Evolutionary conservation across 2,888 invertebrate genomes (phyloP), one percentile per base, ranked within the genome.

Genomic region (Tuta absoluta): DNA sequence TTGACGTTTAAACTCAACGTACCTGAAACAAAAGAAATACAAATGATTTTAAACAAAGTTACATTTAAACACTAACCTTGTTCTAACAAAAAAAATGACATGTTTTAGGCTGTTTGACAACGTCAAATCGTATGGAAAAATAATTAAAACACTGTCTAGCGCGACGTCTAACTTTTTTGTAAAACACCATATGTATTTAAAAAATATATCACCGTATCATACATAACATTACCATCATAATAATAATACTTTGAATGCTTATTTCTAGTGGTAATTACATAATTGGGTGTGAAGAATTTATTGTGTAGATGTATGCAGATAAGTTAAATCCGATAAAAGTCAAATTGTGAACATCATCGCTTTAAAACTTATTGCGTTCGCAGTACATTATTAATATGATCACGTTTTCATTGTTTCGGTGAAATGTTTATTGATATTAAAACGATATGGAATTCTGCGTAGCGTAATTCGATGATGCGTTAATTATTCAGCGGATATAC

Each of bases 341-440:
- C 8, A 45, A 45, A 45, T 41, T 45, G 45, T 45, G n/a, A 45
- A 45, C 45, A n/a, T 45, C 45, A 45, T 45, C 45, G 17, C 45
- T 45, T 45, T n/a, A 45, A 45, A 45, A 45, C 14, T 14, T 41
- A 45, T 17, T 45, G 45, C n/a, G n/a, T 45, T 45, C n/a, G 4
- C 0, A n/a, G n/a, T 4, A 0, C 4, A 45, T 45, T 11, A 45
- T 45, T 45, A 45, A n/a, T n/a, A 45, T 45, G n/a, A 45, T 45
- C 45, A 45, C 17, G 17, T 17, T 45, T 45, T n/a, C 45, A 45
- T 45, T 45, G 45, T 45, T 45, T 45, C 45, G 45, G 0, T 4
- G 7, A 45, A 45, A 45, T 17, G 51, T 51, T 51, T 51, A 51
- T 51, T 51, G 51, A 51, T 23, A 51, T 51, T 21, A 45, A 51